Conservation (phyloP, 2,888 invertebrate species). For the Drosophila helvetica region DNA sequence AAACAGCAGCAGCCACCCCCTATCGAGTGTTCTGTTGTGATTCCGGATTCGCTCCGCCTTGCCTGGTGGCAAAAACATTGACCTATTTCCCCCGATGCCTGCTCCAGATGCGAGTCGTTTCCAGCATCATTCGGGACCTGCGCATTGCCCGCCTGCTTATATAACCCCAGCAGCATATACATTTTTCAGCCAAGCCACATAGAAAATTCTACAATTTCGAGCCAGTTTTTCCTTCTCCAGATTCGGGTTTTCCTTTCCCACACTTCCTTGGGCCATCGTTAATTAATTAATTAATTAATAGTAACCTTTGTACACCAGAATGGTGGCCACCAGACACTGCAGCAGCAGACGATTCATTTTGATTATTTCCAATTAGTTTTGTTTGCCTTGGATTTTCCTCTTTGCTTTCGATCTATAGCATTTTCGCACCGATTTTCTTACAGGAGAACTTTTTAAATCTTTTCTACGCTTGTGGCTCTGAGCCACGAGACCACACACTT, state of each 20-base stretch:
- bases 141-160: slow-evolving; percentile 76
- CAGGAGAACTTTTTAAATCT: slow-evolving; percentile 2
- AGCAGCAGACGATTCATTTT: slow-evolving; percentile 79
- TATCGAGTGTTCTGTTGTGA: slow-evolving; percentile 59
- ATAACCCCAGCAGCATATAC: slow-evolving; percentile 76
- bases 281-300: not conserved
- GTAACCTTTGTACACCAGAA: slow-evolving; percentile 81
- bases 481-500: slow-evolving; percentile 66
- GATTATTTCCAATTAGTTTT: slow-evolving; percentile 12
- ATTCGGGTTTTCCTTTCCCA: not conserved
- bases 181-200: slow-evolving; percentile 61
- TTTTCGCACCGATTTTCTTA: slow-evolving; percentile 33
- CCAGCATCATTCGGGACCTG: slow-evolving; percentile 62
- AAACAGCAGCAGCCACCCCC: slow-evolving; percentile 2
- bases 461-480: slow-evolving; percentile 13
- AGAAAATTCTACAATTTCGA: slow-evolving; percentile 17
- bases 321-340: slow-evolving; percentile 80
- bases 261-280: too few species aligned
- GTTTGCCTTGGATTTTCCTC: slow-evolving; percentile 11
- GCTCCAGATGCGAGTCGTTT: slow-evolving; percentile 48
- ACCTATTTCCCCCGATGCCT: slow-evolving; percentile 68
- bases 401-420: slow-evolving; percentile 45
- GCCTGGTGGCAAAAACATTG: slow-evolving; percentile 75
- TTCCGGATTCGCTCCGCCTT: slow-evolving; percentile 46
- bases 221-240: not conserved